phyloP scores from a whole-genome alignment of 2,888 invertebrate genomes.

The Griposia aprilina region DNA sequence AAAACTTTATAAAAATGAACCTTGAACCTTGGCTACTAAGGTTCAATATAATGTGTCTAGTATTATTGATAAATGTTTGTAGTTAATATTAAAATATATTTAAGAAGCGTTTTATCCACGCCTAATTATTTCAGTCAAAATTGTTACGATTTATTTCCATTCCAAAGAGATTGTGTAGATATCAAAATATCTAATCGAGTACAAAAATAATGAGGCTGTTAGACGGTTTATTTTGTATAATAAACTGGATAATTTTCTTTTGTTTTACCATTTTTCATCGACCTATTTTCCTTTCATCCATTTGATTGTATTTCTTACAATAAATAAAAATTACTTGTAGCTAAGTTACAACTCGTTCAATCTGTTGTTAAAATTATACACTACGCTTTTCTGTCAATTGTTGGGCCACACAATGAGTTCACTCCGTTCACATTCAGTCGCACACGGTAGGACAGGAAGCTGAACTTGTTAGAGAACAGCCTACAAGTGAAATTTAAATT shows the following conservation, averaged over 20 bases:
- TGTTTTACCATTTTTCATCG: conserved; percentile 12
- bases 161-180: conserved; percentile 46
- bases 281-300: conserved; percentile 7
- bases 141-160: conserved; percentile 70
- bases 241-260: conserved; percentile 27
- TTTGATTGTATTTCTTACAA: neutral
- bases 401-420: neutral
- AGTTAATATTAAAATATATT: conserved; percentile 38
- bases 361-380: neutral
- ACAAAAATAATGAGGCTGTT: conserved; percentile 62
- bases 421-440: neutral
- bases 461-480: neutral
- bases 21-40: neutral
- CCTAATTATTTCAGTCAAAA: conserved; percentile 72
- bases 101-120: conserved; percentile 65
- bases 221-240: conserved; percentile 41
- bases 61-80: conserved; percentile 34
- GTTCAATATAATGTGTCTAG: neutral
- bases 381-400: neutral
- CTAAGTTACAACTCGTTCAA: neutral
- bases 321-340: neutral
- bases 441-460: too few species aligned
- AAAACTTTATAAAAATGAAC: conserved; percentile 28
- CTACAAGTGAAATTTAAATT: neutral
- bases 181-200: conserved; percentile 60